Evolutionary conservation across 2,888 invertebrate species (phyloP), one percentile per base, ranked within the genome.

Genomic region (Meganola albula): DNA sequence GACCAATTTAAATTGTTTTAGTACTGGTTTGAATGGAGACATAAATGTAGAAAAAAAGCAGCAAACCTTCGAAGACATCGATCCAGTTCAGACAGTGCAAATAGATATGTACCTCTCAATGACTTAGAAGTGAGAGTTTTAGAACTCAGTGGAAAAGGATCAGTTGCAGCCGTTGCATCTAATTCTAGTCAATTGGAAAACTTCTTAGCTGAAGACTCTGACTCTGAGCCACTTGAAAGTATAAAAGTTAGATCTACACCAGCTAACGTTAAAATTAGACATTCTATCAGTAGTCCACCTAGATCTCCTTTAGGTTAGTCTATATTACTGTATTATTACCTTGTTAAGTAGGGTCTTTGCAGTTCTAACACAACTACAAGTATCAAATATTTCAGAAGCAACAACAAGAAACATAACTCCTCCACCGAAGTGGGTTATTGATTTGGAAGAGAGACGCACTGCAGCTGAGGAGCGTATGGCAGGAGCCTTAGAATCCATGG

Each of bases 11-110:
- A n/a, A 21, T 23, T 7, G 18, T 41, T 52, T 14, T 63, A 83
- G 83, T 82, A 82, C 41, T 82, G 82, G 80, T 74, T 77, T 60
- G 80, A 79, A 55, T 82, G 79, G 79, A 58, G 80, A 27, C 76
- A 78, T 41, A 82, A 77, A 43, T 77, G 77, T 41, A 74, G 74
- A 50, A 82, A 70, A 58, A 82, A 80, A 63, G 77, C 74, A 29
- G 65, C 72, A 7, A 70, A 76, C 58, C 63, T 56, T 9, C 55
- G 62, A 31, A 67, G 73, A 45, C 63, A 58, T 16, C 63, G 65
- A 31, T 55, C 67, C 3, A 53, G 50, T 1, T 42, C 72, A 0
- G 56, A 66, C 25, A 53, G 59, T 11, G 41, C 65, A 9, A 72
- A 61, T 27, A 66, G 73, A 59, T 70, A 69, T 51, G 52, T 69